Percentiles rank a stretch among this genome's conserved stretches.
These are phyloP conservation scores for Apis florea DNA, from an alignment of 1,140 invertebrate species.

Conservation along the genomic window DNA sequence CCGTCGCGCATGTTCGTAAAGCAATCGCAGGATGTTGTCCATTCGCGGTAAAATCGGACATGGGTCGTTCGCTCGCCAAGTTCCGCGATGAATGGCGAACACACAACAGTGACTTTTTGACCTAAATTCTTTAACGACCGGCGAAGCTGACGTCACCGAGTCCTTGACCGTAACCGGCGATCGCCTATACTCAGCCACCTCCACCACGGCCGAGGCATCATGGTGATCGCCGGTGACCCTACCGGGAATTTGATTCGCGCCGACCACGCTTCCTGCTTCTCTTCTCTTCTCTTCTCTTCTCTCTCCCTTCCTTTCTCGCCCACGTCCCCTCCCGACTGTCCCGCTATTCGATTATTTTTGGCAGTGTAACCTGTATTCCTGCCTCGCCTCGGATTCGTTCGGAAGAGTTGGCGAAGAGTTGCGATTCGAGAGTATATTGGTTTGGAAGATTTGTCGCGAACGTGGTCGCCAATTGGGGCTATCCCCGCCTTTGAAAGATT, in stretches of 20 bases:
- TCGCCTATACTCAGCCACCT: conserved; percentile 28
- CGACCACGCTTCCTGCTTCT: conserved; percentile 35
- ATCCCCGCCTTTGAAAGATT: no score
- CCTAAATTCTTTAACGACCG: conserved; percentile 73
- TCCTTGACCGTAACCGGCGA: conserved; percentile 65
- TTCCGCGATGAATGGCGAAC: conserved; percentile 53
- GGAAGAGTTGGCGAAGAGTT: no score
- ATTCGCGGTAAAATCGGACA: conserved; percentile 46
- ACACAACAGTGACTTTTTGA: conserved; percentile 74
- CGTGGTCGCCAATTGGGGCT: no score
- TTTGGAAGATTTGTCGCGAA: no score
- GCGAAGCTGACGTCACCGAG: conserved; percentile 54
- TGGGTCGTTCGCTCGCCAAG: conserved; percentile 38
- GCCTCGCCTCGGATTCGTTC: no score
- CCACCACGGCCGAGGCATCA: conserved; percentile 11
- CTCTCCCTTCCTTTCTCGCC: background rate
- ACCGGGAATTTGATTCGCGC: conserved; percentile 52
- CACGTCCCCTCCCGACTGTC: no score
- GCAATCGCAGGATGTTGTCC: conserved; percentile 5
- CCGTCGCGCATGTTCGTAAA: no score
- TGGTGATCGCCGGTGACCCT: conserved; percentile 41
- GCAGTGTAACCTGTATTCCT: background rate
- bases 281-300: background rate
- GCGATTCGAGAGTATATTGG: no score
- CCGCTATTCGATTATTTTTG: background rate